Conservation (phyloP, 2,888 invertebrate species). For the Ernsta delagoae region DNA sequence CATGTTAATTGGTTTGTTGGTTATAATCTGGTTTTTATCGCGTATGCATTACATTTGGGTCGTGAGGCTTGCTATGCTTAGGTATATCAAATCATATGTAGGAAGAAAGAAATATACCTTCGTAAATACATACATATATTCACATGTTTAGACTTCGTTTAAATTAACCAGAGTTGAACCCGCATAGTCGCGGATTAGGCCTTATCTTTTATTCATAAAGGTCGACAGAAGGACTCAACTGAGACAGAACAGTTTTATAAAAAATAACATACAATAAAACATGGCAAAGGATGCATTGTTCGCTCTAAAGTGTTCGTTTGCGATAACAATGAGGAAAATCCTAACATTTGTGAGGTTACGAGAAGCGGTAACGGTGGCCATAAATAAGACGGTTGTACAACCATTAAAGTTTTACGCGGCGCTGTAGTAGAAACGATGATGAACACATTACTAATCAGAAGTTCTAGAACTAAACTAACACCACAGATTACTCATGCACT, state of each 20-base stretch:
- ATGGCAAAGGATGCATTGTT: constrained; percentile 10
- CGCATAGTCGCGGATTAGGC: constrained; percentile 27
- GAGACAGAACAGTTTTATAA: constrained; percentile 12
- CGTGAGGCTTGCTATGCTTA: too few species aligned
- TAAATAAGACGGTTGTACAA: constrained; percentile 6
- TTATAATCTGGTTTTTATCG: constrained; percentile 36
- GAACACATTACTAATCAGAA: constrained; percentile 5
- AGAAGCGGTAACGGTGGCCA: constrained; percentile 13
- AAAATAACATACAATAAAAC: constrained; percentile 18
- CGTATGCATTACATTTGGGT: constrained; percentile 32
- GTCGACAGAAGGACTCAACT: constrained; percentile 28
- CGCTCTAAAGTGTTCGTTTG: not conserved
- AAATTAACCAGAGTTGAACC: constrained; percentile 29
- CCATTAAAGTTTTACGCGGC: constrained; percentile 7
- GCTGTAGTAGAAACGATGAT: constrained; percentile 3
- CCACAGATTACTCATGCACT: not conserved
- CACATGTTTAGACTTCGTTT: not conserved
- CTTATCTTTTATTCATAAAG: constrained; percentile 31
- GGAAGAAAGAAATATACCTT: too few species aligned
- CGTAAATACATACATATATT: not conserved
- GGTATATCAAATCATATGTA: too few species aligned
- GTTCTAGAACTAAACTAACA: not conserved
- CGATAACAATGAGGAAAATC: constrained; percentile 30
- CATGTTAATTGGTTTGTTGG: constrained; percentile 6
- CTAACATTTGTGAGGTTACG: constrained; percentile 14